Evolutionary conservation across 2,113 vertebrate species (phyloP).

Genomic region (Archocentrus centrarchus): DNA sequence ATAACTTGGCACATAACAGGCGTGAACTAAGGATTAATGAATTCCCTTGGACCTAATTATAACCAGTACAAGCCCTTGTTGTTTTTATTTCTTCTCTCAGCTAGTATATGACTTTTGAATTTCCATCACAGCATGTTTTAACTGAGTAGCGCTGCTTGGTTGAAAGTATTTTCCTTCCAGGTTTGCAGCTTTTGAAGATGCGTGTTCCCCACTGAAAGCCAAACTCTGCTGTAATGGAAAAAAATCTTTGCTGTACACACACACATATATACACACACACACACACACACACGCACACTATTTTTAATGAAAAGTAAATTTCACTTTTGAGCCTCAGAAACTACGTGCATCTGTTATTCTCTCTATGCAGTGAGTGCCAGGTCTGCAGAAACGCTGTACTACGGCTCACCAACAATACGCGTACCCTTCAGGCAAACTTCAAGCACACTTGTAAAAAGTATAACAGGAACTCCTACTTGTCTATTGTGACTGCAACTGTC

Average conservation of each 20-base stretch:
- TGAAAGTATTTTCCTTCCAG: constrained; percentile 67
- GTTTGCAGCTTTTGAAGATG: constrained; percentile 58
- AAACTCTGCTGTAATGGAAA: constrained; percentile 56
- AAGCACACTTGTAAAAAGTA: no score
- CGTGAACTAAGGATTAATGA: constrained; percentile 66
- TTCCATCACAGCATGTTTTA: constrained; percentile 59
- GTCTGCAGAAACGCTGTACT: no score
- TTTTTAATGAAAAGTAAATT: background rate
- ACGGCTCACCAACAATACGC: no score
- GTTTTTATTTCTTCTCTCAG: constrained; percentile 54
- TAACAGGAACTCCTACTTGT: no score
- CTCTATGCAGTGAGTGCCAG: no score
- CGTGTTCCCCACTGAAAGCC: constrained; percentile 20
- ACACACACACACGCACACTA: background rate
- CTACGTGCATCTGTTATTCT: background rate
- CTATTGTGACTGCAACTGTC: no score
- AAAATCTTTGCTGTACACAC: constrained; percentile 41
- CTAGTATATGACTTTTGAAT: constrained; percentile 59
- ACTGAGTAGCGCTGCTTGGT: constrained; percentile 23
- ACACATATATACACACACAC: background rate
- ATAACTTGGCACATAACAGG: constrained; percentile 51
- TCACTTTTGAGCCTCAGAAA: background rate
- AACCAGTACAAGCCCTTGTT: constrained; percentile 55
- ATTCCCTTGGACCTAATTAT: constrained; percentile 62
- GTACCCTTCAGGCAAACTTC: no score